A percentile compares a stretch with the other conserved stretches of the same genome.
Conservation (phyloP, 2,113 vertebrate species). For the Zootoca vivipara region DNA sequence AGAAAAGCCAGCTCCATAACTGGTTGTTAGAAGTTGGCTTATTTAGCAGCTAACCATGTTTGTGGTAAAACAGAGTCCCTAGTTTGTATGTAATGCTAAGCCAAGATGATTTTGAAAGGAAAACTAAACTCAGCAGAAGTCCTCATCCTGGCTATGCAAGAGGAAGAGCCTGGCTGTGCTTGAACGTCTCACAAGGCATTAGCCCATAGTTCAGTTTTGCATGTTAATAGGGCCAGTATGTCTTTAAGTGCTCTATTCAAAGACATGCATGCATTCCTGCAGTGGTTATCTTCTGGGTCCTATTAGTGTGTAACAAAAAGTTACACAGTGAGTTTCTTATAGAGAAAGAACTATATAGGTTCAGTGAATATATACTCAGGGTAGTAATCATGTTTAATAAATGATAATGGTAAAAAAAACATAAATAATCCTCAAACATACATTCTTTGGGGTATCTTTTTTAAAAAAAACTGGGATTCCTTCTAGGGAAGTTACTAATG, state of each 20-base stretch:
- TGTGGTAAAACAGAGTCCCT: too few relatives aligned
- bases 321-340: neutral
- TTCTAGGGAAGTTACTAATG: conserved; percentile 87
- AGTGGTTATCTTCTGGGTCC: neutral
- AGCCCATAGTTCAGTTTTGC: too few relatives aligned
- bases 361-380: neutral
- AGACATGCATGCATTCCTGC: neutral
- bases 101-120: too few relatives aligned
- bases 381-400: neutral
- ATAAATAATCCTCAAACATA: neutral
- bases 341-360: neutral
- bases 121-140: too few relatives aligned
- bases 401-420: neutral
- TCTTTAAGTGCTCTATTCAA: neutral
- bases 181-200: too few relatives aligned
- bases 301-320: neutral
- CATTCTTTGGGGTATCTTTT: neutral
- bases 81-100: too few relatives aligned
- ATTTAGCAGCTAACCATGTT: too few relatives aligned
- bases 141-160: too few relatives aligned
- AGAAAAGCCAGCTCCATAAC: too few relatives aligned
- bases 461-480: conserved; percentile 54
- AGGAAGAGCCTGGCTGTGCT: too few relatives aligned
- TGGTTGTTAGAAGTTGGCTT: too few relatives aligned
- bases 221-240: neutral